Conservation (phyloP, 1,140 invertebrate genomes). For the Halictus rubicundus region DNA sequence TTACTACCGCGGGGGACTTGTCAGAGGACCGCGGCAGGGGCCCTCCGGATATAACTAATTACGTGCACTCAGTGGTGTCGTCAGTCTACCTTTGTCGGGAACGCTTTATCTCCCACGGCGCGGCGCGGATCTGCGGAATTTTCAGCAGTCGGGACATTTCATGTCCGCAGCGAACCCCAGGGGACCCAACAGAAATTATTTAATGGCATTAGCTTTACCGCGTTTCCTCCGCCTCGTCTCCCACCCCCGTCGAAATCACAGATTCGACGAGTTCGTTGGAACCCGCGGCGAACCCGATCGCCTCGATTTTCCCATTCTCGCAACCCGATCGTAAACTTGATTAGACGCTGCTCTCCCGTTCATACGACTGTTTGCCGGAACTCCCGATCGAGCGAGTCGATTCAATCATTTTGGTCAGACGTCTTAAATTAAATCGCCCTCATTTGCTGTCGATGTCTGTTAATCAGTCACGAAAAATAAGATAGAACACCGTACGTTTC, state of each 20-base stretch:
- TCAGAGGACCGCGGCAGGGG: constrained; percentile 37
- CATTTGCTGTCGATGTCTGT: too few species aligned
- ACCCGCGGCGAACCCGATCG: not conserved
- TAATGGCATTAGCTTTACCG: constrained; percentile 36
- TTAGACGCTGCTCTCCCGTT: not conserved
- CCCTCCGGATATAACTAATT: constrained; percentile 67
- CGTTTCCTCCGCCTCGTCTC: not conserved
- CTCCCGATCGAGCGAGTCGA: not conserved
- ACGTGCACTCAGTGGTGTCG: constrained; percentile 61
- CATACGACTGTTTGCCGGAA: not conserved
- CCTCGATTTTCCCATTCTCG: not conserved
- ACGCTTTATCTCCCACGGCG: constrained; percentile 52
- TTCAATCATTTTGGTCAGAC: too few species aligned
- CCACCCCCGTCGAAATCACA: not conserved
- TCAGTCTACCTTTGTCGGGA: constrained; percentile 57
- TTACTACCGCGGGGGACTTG: constrained; percentile 58
- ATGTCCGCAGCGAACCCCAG: constrained; percentile 19
- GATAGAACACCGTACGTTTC: too few species aligned
- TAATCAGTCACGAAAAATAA: too few species aligned
- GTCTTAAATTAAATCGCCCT: too few species aligned
- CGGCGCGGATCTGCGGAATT: constrained; percentile 26
- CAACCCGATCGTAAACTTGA: not conserved
- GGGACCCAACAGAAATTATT: constrained; percentile 36
- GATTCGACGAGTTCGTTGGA: not conserved
- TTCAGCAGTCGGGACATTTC: constrained; percentile 51